These are phyloP conservation scores for Notechis scutatus DNA, from an alignment of 2,113 vertebrate species.

Conservation along the genomic window DNA sequence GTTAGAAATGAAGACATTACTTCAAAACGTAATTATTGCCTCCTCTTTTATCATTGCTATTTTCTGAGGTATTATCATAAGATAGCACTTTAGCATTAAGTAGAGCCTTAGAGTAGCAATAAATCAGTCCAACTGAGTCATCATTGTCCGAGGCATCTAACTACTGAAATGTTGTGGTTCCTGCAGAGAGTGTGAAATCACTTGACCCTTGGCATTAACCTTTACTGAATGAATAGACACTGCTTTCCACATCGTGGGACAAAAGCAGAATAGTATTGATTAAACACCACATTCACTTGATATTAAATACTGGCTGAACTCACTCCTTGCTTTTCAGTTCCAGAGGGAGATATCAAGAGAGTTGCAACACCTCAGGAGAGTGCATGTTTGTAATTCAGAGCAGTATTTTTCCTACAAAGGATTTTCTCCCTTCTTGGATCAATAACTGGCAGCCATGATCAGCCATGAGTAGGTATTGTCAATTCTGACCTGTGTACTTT, in stretches of 20 bases:
- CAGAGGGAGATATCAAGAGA: slow-evolving; percentile 69
- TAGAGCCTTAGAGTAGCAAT: slow-evolving; percentile 83
- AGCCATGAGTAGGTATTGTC: slow-evolving; percentile 77
- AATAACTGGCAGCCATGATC: slow-evolving; percentile 82
- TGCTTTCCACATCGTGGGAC: slow-evolving; percentile 87
- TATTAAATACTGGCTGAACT: slow-evolving; percentile 93
- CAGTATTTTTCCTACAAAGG: slow-evolving; percentile 80
- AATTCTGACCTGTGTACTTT: slow-evolving; percentile 78
- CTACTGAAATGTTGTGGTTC: slow-evolving; percentile 85
- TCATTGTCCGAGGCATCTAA: slow-evolving; percentile 89
- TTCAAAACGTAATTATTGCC: slow-evolving; percentile 80
- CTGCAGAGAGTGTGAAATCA: slow-evolving; percentile 96
- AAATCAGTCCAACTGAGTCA: slow-evolving; percentile 97
- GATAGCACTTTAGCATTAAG: slow-evolving; percentile 84
- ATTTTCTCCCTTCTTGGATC: slow-evolving; percentile 71
- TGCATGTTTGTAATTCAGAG: slow-evolving; percentile 91
- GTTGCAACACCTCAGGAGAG: slow-evolving; percentile 78
- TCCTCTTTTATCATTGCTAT: slow-evolving; percentile 79
- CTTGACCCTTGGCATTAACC: slow-evolving; percentile 99
- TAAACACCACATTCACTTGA: slow-evolving; percentile 93
- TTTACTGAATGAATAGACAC: slow-evolving; percentile 91
- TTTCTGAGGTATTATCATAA: slow-evolving; percentile 92
- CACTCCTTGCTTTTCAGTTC: slow-evolving; percentile 74
- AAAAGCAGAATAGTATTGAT: slow-evolving; percentile 97
- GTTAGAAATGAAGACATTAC: slow-evolving; percentile 80